Conservation (phyloP, 2,113 vertebrate species). For the Ginglymostoma cirratum region DNA sequence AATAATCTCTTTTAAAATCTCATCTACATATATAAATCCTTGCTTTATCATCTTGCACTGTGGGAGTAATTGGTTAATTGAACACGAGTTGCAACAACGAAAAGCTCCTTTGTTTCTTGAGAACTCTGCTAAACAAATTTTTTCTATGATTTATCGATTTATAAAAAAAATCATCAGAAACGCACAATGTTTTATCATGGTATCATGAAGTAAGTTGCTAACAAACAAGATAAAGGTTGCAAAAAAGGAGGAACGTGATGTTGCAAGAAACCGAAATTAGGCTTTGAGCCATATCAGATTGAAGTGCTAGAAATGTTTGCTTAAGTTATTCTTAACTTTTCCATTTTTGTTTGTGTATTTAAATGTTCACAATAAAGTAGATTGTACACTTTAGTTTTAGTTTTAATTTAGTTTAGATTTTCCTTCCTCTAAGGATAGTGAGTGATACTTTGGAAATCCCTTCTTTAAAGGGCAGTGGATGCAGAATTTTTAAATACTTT, state of each 20-base stretch:
- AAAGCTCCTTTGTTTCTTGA: slow-evolving; percentile 6
- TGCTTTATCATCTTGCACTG: slow-evolving; percentile 50
- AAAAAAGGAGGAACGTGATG: neutral
- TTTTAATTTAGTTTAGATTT: no score
- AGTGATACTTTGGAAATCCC: no score
- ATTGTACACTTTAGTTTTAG: neutral
- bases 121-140: neutral
- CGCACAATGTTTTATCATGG: neutral
- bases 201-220: neutral
- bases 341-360: neutral
- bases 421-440: no score
- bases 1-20: slow-evolving; percentile 50
- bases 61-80: slow-evolving; percentile 14
- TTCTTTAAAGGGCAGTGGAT: no score
- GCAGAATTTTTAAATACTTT: no score
- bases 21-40: slow-evolving; percentile 42
- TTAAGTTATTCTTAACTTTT: neutral
- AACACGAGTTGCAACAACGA: neutral
- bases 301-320: neutral
- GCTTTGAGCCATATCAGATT: neutral
- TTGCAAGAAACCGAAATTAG: neutral
- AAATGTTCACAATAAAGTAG: neutral
- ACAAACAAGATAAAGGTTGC: neutral
- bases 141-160: neutral
- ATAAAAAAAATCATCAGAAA: no score